Evolutionary conservation across 1,140 invertebrate species (phyloP).

Genomic region (Teleopsis dalmanni): DNA sequence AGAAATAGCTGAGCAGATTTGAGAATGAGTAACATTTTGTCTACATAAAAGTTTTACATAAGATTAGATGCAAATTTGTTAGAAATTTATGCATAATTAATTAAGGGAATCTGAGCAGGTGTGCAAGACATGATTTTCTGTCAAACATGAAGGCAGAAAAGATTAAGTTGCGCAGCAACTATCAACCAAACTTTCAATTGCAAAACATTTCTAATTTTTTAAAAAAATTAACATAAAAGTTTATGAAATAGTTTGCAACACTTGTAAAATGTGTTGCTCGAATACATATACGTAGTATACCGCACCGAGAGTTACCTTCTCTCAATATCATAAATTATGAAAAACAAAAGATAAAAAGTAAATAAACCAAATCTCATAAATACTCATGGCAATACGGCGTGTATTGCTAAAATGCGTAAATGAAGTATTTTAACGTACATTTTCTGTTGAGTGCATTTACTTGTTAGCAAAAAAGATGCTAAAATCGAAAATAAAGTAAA

Average conservation of each 20-base stretch:
- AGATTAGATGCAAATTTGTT: constrained; percentile 13
- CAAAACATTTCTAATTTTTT: too few species aligned
- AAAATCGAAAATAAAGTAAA: constrained; percentile 2
- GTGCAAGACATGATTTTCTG: constrained; percentile 4
- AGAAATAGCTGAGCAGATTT: too few species aligned
- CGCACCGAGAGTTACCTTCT: neutral
- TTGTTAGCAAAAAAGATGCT: constrained; percentile 14
- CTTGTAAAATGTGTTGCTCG: neutral
- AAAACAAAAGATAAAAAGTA: neutral
- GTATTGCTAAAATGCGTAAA: constrained; percentile 5
- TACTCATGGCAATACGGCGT: neutral
- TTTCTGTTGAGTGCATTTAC: constrained; percentile 15
- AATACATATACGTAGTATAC: too few species aligned
- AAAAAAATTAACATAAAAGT: constrained; percentile 8
- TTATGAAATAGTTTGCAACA: constrained; percentile 6
- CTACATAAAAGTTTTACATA: too few species aligned
- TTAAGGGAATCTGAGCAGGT: constrained; percentile 15
- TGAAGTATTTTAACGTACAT: neutral
- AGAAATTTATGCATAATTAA: constrained; percentile 13
- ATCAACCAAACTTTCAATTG: too few species aligned
- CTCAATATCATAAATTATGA: neutral
- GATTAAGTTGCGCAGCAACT: constrained; percentile 8
- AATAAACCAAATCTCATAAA: neutral
- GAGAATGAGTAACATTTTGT: too few species aligned
- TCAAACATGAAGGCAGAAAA: constrained; percentile 4